A percentile compares a stretch with the other conserved stretches of the same genome.
Conservation (phyloP, 1,140 invertebrate genomes). For the Thrips palmi region DNA sequence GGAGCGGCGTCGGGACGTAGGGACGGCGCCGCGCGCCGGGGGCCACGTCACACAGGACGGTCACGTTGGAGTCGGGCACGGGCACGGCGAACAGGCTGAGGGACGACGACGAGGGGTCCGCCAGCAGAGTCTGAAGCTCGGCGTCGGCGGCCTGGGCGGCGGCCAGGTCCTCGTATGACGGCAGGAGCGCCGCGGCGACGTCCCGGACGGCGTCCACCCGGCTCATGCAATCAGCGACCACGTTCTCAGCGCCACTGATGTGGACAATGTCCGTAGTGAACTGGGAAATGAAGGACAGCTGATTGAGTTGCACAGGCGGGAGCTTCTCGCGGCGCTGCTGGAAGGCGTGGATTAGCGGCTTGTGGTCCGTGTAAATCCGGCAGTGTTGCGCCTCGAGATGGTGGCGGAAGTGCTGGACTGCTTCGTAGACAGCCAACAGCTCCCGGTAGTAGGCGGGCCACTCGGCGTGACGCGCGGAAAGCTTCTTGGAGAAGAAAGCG, state of each 20-base stretch:
- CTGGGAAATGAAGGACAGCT: slow-evolving; percentile 13
- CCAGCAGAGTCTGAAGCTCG: too few species aligned
- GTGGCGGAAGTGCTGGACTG: slow-evolving; percentile 18
- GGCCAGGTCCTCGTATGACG: too few species aligned
- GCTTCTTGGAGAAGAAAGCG: slow-evolving; percentile 15
- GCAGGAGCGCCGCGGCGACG: slow-evolving; percentile 17
- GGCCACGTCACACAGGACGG: slow-evolving; percentile 14
- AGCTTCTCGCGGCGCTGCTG: slow-evolving; percentile 13
- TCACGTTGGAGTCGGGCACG: slow-evolving; percentile 11
- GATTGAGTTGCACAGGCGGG: slow-evolving; percentile 15
- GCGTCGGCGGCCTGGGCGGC: too few species aligned
- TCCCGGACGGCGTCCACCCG: slow-evolving; percentile 14
- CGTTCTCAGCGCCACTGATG: slow-evolving; percentile 18
- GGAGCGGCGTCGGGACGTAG: slow-evolving; percentile 14
- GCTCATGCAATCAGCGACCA: slow-evolving; percentile 19
- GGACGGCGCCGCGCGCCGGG: slow-evolving; percentile 13
- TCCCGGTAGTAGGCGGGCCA: slow-evolving; percentile 23
- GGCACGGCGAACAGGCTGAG: too few species aligned
- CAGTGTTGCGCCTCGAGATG: slow-evolving; percentile 17
- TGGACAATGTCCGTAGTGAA: slow-evolving; percentile 16
- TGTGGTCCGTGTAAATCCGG: slow-evolving; percentile 14
- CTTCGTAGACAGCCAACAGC: slow-evolving; percentile 18
- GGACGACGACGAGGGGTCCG: slow-evolving; percentile 10
- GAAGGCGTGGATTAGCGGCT: slow-evolving; percentile 14
- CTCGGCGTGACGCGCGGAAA: slow-evolving; percentile 1